Percentiles rank a stretch among this genome's conserved stretches.
Evolutionary conservation across 92 coral and sea anemone genomes (phyloP).

Genomic region (Umimayanthus chanpuru): DNA sequence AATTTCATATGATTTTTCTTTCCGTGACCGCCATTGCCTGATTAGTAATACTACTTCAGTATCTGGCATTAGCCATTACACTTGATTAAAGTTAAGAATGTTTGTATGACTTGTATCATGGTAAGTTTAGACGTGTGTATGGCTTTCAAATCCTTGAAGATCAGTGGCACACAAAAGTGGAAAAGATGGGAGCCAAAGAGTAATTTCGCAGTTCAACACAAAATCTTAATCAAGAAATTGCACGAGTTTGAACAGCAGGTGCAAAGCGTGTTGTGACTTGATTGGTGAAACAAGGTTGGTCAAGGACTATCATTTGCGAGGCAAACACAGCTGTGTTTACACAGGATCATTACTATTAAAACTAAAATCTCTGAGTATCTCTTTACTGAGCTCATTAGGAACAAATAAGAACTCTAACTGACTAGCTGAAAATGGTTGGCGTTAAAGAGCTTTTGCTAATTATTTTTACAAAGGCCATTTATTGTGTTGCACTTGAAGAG

Average conservation of each 20-base stretch:
- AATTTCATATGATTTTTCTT: too few species aligned
- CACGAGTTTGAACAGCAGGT: constrained; percentile 1
- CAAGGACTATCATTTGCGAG: not conserved
- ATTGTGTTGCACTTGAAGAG: constrained; percentile 22
- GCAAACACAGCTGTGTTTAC: constrained; percentile 42
- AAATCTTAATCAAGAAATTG: too few species aligned
- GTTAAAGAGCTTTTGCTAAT: constrained; percentile 8
- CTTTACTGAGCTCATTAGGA: constrained; percentile 15
- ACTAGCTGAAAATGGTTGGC: constrained; percentile 15
- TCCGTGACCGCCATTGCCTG: too few species aligned
- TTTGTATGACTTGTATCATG: too few species aligned
- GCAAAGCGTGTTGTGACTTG: constrained; percentile 8
- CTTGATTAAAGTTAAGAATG: too few species aligned
- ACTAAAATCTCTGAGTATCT: not conserved
- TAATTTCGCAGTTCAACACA: not conserved
- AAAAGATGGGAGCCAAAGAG: not conserved
- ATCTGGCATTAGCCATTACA: too few species aligned
- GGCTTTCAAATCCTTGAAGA: too few species aligned
- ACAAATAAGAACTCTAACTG: not conserved
- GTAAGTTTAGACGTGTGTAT: too few species aligned
- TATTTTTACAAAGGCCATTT: constrained; percentile 5
- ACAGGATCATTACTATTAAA: not conserved
- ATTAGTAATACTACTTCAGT: too few species aligned
- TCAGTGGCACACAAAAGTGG: too few species aligned
- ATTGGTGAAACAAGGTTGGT: constrained; percentile 4